Conservation (phyloP, 2,113 vertebrate genomes). For the Tragelaphus buxtoni region DNA sequence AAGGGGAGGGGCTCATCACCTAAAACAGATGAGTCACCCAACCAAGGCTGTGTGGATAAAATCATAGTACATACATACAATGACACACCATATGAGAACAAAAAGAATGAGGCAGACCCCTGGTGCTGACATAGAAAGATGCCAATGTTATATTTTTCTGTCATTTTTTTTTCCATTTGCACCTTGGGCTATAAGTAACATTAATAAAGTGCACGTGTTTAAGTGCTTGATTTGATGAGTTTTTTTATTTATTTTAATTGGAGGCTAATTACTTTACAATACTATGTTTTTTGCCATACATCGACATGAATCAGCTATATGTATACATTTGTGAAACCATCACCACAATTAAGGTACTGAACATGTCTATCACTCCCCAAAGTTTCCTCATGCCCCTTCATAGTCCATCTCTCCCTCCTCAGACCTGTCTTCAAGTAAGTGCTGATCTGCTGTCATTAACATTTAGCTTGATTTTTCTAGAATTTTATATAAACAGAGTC, state of each 20-base stretch:
- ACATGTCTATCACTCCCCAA: not conserved
- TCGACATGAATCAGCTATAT: not conserved
- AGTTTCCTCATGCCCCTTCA: not conserved
- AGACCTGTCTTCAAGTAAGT: not conserved
- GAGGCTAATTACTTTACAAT: not conserved
- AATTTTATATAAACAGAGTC: constrained; percentile 21
- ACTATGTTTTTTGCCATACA: not conserved
- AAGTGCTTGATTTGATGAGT: not conserved
- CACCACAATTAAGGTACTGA: constrained; percentile 38
- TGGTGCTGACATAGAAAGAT: not conserved
- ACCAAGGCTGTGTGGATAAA: constrained; percentile 41
- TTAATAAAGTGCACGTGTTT: not conserved
- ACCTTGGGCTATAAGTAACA: constrained; percentile 7
- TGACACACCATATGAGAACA: not conserved
- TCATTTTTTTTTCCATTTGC: not conserved
- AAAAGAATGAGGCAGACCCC: not conserved
- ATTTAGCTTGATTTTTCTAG: constrained; percentile 17
- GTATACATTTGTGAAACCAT: not conserved
- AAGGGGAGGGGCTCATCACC: constrained; percentile 30
- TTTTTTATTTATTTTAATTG: not conserved
- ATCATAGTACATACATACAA: not conserved
- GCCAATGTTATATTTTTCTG: not conserved
- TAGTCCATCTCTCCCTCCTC: not conserved
- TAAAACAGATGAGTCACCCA: constrained; percentile 53
- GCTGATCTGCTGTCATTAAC: not conserved